phyloP scores from a whole-genome alignment of 2,888 invertebrate species.

The Hyles lineata region DNA sequence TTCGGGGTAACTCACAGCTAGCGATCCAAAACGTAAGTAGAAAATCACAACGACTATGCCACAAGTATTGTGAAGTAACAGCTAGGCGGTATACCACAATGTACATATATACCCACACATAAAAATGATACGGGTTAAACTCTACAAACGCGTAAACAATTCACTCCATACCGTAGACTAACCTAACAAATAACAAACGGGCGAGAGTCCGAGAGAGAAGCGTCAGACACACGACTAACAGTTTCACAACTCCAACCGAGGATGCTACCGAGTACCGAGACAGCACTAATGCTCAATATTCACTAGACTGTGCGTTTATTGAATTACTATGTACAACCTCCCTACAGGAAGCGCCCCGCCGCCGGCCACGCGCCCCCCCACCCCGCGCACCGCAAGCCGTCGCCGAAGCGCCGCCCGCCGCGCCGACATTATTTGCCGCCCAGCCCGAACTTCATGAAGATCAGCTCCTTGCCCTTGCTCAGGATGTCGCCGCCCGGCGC shows the following conservation, averaged over 20 bases:
- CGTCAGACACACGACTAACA: slow-evolving; percentile 71
- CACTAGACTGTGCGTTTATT: slow-evolving; percentile 85
- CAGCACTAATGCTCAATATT: slow-evolving; percentile 80
- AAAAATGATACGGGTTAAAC: slow-evolving; percentile 63
- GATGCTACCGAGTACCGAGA: slow-evolving; percentile 65
- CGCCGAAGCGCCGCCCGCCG: slow-evolving; percentile 53
- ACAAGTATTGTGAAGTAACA: slow-evolving; percentile 65
- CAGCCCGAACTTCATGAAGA: slow-evolving; percentile 97
- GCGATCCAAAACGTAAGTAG: slow-evolving; percentile 70
- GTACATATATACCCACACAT: slow-evolving; percentile 60
- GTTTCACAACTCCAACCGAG: slow-evolving; percentile 71
- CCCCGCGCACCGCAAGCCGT: slow-evolving; percentile 42
- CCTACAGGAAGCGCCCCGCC: slow-evolving; percentile 18
- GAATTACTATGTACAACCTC: slow-evolving; percentile 78
- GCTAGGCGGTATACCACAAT: slow-evolving; percentile 66
- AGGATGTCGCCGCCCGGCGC: slow-evolving; percentile 95
- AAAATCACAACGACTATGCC: slow-evolving; percentile 67
- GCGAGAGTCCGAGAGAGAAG: slow-evolving; percentile 71
- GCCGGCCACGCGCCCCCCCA: neutral
- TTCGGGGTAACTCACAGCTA: slow-evolving; percentile 59
- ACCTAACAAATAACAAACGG: slow-evolving; percentile 76
- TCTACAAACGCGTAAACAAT: slow-evolving; percentile 66
- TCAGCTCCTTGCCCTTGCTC: slow-evolving; percentile 96
- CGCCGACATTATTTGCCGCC: slow-evolving; percentile 88
- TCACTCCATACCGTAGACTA: slow-evolving; percentile 65